A percentile compares a stretch with the other conserved stretches of the same genome.
Conservation (phyloP, 1,140 invertebrate species). For the Tetraneura akinire region DNA sequence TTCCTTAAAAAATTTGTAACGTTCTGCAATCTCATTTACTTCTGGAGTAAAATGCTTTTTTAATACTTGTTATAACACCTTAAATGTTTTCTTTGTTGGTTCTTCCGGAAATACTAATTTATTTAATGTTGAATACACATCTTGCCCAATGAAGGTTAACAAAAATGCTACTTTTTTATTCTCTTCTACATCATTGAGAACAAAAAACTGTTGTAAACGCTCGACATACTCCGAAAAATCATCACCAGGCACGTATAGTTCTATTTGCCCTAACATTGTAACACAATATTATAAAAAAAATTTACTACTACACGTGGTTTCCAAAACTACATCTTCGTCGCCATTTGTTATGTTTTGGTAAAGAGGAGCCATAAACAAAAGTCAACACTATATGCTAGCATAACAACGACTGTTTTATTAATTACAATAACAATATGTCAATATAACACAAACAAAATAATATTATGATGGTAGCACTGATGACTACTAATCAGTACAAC, state of each 20-base stretch:
- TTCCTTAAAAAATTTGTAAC: background rate
- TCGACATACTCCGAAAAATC: background rate
- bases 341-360: too few relatives aligned
- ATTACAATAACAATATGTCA: too few relatives aligned
- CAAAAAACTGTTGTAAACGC: background rate
- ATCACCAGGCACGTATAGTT: background rate
- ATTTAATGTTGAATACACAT: background rate
- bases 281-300: too few relatives aligned
- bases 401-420: too few relatives aligned
- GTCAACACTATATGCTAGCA: too few relatives aligned
- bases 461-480: too few relatives aligned
- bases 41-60: background rate
- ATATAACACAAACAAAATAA: too few relatives aligned
- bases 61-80: background rate
- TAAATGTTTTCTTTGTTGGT: background rate
- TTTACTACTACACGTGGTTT: background rate
- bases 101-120: background rate
- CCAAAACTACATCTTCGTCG: background rate
- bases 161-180: background rate
- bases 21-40: background rate
- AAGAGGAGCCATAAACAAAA: too few relatives aligned
- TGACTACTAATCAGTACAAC: too few relatives aligned
- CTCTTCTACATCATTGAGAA: background rate
- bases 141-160: background rate
- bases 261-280: background rate